Evolutionary conservation across 1,140 invertebrate species (phyloP).

Genomic region (Agrypnia vestita): DNA sequence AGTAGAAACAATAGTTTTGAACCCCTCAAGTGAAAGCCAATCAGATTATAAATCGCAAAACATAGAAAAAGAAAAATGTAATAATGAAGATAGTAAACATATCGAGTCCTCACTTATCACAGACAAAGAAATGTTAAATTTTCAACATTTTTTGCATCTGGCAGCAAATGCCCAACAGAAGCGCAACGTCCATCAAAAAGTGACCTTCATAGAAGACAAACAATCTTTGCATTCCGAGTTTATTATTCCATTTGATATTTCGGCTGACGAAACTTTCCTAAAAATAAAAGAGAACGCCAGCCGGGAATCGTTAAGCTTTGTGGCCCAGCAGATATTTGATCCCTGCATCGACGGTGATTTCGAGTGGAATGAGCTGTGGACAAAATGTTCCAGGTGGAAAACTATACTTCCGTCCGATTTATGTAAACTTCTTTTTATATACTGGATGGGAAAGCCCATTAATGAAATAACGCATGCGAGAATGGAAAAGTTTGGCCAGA

Average conservation of each 20-base stretch:
- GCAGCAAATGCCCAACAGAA: constrained; percentile 62
- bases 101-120: constrained; percentile 49
- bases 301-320: constrained; percentile 67
- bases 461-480: constrained; percentile 70
- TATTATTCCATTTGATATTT: constrained; percentile 75
- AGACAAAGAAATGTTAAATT: constrained; percentile 65
- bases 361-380: constrained; percentile 69
- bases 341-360: constrained; percentile 74
- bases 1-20: not conserved
- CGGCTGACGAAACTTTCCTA: constrained; percentile 63
- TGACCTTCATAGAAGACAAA: constrained; percentile 63
- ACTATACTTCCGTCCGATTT: constrained; percentile 75
- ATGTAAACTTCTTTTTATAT: constrained; percentile 78
- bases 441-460: constrained; percentile 76
- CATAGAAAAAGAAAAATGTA: not conserved
- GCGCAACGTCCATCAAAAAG: constrained; percentile 61
- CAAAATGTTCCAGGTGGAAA: constrained; percentile 71
- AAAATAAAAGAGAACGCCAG: constrained; percentile 67
- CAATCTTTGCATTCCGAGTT: constrained; percentile 65
- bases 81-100: not conserved
- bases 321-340: constrained; percentile 77
- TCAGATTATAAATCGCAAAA: constrained; percentile 8
- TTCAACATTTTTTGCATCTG: constrained; percentile 66
- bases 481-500: constrained; percentile 71
- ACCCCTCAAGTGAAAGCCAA: constrained; percentile 14